Conservation (phyloP, 2,888 invertebrate species). For the Clistopyga incitator region DNA sequence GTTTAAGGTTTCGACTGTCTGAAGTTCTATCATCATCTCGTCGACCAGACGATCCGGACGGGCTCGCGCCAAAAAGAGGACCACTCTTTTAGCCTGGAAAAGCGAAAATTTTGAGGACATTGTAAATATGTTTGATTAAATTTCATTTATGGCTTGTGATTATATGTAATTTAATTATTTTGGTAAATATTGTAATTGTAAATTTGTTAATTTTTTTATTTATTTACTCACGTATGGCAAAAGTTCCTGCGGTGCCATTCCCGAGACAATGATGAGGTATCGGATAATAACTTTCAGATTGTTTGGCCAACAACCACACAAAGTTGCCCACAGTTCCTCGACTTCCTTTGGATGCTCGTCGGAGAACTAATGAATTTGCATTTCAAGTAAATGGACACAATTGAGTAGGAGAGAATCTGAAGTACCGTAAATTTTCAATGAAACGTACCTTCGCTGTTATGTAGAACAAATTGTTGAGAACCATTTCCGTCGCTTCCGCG, state of each 20-base stretch:
- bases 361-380: slow-evolving; percentile 90
- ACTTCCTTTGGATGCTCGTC: slow-evolving; percentile 98
- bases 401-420: neutral
- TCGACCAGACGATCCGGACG: slow-evolving; percentile 96
- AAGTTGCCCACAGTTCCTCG: slow-evolving; percentile 97
- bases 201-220: neutral
- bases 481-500: slow-evolving; percentile 99
- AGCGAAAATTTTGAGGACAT: neutral
- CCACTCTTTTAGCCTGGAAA: slow-evolving; percentile 96
- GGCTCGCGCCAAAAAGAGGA: slow-evolving; percentile 95
- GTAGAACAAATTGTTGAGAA: slow-evolving; percentile 99
- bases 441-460: slow-evolving; percentile 95
- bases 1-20: slow-evolving; percentile 98
- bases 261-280: slow-evolving; percentile 97
- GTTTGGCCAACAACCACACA: slow-evolving; percentile 98
- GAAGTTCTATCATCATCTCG: slow-evolving; percentile 98
- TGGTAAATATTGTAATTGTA: neutral
- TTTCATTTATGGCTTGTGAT: neutral
- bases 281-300: slow-evolving; percentile 98
- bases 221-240: slow-evolving; percentile 94
- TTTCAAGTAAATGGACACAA: neutral
- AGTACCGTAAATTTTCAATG: slow-evolving; percentile 4
- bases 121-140: neutral
- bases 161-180: neutral
- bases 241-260: slow-evolving; percentile 98